These are phyloP conservation scores for Gymnopithys bicolor DNA, from an alignment of 2,797 vertebrate species.

Conservation along the genomic window DNA sequence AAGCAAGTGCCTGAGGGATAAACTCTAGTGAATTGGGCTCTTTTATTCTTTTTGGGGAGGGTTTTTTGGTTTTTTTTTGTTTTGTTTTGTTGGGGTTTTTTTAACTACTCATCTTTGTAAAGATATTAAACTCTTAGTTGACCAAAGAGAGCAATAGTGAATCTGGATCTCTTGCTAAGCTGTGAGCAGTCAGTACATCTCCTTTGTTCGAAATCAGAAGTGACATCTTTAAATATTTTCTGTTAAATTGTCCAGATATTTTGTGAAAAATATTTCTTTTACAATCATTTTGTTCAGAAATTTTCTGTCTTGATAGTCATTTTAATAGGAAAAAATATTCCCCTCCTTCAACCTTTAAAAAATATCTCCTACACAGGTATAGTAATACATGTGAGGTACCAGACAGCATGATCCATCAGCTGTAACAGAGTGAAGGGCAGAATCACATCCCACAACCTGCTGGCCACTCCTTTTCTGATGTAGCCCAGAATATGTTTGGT, in stretches of 20 bases:
- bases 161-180: background rate
- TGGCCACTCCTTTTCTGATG: background rate
- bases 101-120: background rate
- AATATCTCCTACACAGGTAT: background rate
- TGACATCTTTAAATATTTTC: background rate
- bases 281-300: background rate
- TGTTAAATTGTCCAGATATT: background rate
- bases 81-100: background rate
- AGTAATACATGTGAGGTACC: background rate
- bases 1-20: background rate
- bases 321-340: background rate
- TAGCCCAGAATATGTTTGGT: accelerated
- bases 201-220: background rate
- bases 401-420: background rate
- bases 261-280: background rate
- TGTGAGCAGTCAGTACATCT: background rate
- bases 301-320: background rate
- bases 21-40: background rate
- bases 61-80: background rate
- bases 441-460: background rate
- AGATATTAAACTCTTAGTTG: background rate
- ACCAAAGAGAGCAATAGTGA: background rate
- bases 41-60: background rate
- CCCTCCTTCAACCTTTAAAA: background rate
- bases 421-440: background rate